Conservation (phyloP, 2,888 invertebrate species). For the Agrochola litura region DNA sequence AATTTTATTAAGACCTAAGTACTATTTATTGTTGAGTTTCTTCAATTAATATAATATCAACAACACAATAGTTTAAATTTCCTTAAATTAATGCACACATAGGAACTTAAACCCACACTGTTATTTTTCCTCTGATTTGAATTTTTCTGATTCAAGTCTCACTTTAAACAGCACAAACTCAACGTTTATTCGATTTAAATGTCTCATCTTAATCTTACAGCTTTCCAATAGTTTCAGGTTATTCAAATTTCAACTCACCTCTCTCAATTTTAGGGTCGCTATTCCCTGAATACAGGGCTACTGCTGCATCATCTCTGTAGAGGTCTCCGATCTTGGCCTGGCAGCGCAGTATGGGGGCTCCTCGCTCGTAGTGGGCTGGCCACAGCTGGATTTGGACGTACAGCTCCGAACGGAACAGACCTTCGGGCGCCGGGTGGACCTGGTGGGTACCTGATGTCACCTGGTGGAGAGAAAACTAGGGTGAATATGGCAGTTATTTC, state of each 20-base stretch:
- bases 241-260: slow-evolving; percentile 85
- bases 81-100: background rate
- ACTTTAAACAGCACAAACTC: slow-evolving; percentile 1
- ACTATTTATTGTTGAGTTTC: background rate
- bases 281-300: slow-evolving; percentile 91
- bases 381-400: slow-evolving; percentile 91
- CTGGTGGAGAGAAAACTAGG: slow-evolving; percentile 70
- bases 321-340: slow-evolving; percentile 92
- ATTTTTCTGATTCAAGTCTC: slow-evolving; percentile 8
- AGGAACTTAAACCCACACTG: background rate
- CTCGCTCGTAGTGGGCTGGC: slow-evolving; percentile 92
- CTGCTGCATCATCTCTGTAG: slow-evolving; percentile 91
- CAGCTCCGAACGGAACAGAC: slow-evolving; percentile 91
- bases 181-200: slow-evolving; percentile 16
- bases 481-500: slow-evolving; percentile 42
- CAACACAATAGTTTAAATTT: background rate
- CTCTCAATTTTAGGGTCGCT: slow-evolving; percentile 93
- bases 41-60: background rate
- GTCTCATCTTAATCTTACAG: slow-evolving; percentile 11
- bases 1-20: background rate
- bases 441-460: slow-evolving; percentile 86
- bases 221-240: slow-evolving; percentile 5
- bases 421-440: slow-evolving; percentile 85
- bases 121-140: background rate
- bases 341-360: slow-evolving; percentile 92